Evolutionary conservation across 2,888 invertebrate species (phyloP).

Genomic region (Megastigmus dorsalis): DNA sequence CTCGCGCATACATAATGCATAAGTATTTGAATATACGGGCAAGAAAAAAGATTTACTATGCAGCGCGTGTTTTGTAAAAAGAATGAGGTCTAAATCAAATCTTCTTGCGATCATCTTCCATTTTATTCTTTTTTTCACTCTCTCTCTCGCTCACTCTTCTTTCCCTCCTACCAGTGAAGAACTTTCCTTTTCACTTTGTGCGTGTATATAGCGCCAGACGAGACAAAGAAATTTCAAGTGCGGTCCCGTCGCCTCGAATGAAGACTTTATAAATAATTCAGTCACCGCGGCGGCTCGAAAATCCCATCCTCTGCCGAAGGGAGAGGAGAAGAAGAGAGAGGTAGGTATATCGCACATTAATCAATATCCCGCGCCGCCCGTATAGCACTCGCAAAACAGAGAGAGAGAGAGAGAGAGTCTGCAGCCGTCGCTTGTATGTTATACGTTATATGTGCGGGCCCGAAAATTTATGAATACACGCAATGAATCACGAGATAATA

Average conservation of each 20-base stretch:
- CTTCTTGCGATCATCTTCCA: constrained; percentile 39
- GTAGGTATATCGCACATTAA: constrained; percentile 66
- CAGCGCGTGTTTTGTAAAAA: constrained; percentile 15
- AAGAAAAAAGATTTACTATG: constrained; percentile 4
- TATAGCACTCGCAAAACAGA: no score
- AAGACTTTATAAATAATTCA: constrained; percentile 73
- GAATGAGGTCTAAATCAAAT: constrained; percentile 47
- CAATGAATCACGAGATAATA: constrained; percentile 71
- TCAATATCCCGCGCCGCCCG: constrained; percentile 66
- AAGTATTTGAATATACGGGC: constrained; percentile 9
- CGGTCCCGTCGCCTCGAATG: constrained; percentile 66
- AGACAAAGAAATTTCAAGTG: constrained; percentile 54
- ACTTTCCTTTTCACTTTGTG: constrained; percentile 43
- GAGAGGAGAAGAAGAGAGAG: constrained; percentile 55
- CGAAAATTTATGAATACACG: constrained; percentile 68
- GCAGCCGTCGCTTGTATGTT: constrained; percentile 53
- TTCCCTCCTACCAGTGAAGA: no score
- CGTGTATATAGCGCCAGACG: background rate
- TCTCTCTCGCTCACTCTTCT: background rate
- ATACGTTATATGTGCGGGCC: constrained; percentile 61
- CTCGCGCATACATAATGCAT: constrained; percentile 37
- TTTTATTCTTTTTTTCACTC: constrained; percentile 20
- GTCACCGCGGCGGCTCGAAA: constrained; percentile 64
- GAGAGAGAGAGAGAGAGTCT: no score
- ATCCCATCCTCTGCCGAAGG: constrained; percentile 59